Evolutionary conservation across 2,113 vertebrate genomes (phyloP).

Genomic region (Platichthys stellatus): DNA sequence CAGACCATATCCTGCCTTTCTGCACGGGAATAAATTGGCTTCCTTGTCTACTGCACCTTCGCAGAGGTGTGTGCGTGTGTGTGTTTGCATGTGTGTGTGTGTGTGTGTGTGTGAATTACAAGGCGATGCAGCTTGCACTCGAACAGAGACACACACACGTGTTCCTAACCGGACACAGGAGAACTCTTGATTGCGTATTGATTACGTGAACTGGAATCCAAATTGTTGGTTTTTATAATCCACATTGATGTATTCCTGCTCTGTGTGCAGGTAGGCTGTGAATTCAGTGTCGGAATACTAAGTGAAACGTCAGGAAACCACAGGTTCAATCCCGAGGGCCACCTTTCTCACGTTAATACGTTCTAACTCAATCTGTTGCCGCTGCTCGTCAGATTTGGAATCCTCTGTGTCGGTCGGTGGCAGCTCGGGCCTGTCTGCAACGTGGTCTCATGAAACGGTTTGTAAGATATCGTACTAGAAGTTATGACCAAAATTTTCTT

Average conservation of each 20-base stretch:
- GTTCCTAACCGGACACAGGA: slow-evolving; percentile 2
- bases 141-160: neutral
- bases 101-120: slow-evolving; percentile 36
- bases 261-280: neutral
- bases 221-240: neutral
- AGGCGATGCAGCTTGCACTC: neutral
- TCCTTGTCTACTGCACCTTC: slow-evolving; percentile 27
- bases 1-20: neutral
- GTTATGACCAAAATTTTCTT: no score
- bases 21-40: slow-evolving; percentile 25
- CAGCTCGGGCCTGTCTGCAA: neutral
- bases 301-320: no score
- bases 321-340: no score
- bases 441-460: no score
- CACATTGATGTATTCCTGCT: slow-evolving; percentile 13
- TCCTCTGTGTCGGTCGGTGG: neutral
- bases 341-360: no score
- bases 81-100: slow-evolving; percentile 19
- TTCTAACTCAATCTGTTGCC: neutral
- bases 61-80: neutral
- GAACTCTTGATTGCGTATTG: slow-evolving; percentile 21
- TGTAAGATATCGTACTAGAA: no score
- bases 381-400: neutral
- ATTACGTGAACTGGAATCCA: slow-evolving; percentile 16
- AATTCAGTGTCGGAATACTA: no score